phyloP scores from a whole-genome alignment of 2,888 invertebrate species.

The Sphinx pinastri region DNA sequence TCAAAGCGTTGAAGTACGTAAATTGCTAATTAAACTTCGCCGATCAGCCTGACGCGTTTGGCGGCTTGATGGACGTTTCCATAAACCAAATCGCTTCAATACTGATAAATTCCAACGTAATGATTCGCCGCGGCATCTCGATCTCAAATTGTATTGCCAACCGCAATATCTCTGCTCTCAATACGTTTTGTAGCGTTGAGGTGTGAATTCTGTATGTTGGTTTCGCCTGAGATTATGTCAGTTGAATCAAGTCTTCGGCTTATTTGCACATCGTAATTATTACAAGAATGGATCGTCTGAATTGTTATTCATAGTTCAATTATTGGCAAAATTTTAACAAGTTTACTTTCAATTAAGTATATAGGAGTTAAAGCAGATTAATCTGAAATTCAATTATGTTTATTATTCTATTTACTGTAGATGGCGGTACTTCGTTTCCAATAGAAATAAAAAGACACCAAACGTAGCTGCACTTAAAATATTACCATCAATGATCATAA shows the following conservation, averaged over 20 bases:
- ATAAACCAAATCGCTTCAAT: constrained; percentile 16
- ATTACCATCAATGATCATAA: neutral
- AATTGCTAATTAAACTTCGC: constrained; percentile 3
- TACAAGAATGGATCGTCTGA: no score
- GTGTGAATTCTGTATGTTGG: neutral
- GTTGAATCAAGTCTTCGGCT: no score
- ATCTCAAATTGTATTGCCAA: constrained; percentile 2
- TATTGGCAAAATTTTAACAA: no score
- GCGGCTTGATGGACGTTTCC: constrained; percentile 13
- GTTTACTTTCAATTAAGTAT: no score
- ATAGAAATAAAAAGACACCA: no score
- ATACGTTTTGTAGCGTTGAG: neutral
- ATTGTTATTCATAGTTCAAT: no score
- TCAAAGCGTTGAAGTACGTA: neutral
- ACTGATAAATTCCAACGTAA: constrained; percentile 13
- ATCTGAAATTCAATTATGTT: neutral
- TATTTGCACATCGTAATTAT: no score
- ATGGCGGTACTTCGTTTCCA: no score
- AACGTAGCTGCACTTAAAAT: no score
- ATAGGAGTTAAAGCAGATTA: no score
- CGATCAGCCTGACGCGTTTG: neutral
- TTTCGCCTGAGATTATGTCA: no score
- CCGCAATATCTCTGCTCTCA: constrained; percentile 8
- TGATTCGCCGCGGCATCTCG: constrained; percentile 14
- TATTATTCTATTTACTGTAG: neutral